phyloP scores from a whole-genome alignment of 2,888 invertebrate genomes.

The Cylindroiulus punctatus region DNA sequence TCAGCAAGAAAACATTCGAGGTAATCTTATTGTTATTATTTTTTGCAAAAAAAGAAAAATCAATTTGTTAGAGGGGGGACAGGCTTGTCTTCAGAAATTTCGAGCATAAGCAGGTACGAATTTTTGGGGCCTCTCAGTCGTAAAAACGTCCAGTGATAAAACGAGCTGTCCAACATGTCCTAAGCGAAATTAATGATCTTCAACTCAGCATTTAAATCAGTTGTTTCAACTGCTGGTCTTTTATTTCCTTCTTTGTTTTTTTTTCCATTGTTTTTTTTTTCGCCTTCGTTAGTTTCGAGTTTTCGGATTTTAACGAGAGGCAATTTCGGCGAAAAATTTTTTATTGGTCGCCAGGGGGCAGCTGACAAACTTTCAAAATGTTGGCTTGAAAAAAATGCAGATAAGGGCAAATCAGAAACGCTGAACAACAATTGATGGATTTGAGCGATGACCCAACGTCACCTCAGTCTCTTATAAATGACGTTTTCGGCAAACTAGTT shows the following conservation, averaged over 20 bases:
- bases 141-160: neutral
- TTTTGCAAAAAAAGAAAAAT: no score
- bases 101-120: neutral
- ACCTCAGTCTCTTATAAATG: conserved; percentile 1
- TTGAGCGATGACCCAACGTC: conserved; percentile 3
- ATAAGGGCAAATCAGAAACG: conserved; percentile 26
- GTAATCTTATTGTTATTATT: no score
- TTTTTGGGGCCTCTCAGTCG: neutral
- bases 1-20: no score
- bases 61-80: no score
- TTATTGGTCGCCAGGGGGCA: conserved; percentile 9
- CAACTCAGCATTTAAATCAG: neutral
- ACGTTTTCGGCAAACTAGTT: conserved; percentile 19
- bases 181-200: conserved; percentile 15
- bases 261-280: neutral
- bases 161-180: conserved; percentile 19
- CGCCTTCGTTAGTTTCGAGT: conserved; percentile 1
- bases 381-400: conserved; percentile 16
- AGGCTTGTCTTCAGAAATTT: neutral
- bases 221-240: conserved; percentile 15
- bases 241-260: neutral
- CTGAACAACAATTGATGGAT: conserved; percentile 14
- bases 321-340: conserved; percentile 20
- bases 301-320: conserved; percentile 23
- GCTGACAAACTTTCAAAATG: neutral